Conservation (phyloP, 64 coral and sea anemone genomes). For the Dendrophyllia cribrosa region DNA sequence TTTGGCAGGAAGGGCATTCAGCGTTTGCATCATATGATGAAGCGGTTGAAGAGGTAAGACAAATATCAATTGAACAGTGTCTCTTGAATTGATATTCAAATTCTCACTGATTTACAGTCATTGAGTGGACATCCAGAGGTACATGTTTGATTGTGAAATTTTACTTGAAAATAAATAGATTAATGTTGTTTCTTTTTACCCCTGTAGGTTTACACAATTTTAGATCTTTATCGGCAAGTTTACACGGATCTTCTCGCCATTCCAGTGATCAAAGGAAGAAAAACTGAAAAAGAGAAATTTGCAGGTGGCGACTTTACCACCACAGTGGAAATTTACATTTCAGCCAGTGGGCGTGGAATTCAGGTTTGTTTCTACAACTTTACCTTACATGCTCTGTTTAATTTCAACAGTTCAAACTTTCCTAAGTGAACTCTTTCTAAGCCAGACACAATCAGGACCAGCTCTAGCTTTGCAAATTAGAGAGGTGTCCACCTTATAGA, state of each 20-base stretch:
- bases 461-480: no score
- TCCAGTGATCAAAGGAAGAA: slow-evolving; percentile 85
- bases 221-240: slow-evolving; percentile 86
- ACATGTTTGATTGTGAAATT: no score
- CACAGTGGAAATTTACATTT: slow-evolving; percentile 91
- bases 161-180: no score
- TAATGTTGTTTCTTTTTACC: background rate
- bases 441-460: no score
- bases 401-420: no score
- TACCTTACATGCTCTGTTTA: background rate
- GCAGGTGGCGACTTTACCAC: slow-evolving; percentile 97
- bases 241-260: slow-evolving; percentile 90
- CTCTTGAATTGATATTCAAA: no score
- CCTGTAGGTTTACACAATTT: slow-evolving; percentile 82
- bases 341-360: slow-evolving; percentile 96
- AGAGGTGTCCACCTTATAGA: no score
- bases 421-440: no score
- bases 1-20: slow-evolving; percentile 98
- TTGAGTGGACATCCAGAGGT: no score
- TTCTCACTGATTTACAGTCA: no score
- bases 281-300: slow-evolving; percentile 99
- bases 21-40: slow-evolving; percentile 85
- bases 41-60: slow-evolving; percentile 79
- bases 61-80: no score
- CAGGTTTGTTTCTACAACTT: slow-evolving; percentile 64